Conservation (phyloP, 2,888 invertebrate species). For the Lepidocyrtoides sp. region DNA sequence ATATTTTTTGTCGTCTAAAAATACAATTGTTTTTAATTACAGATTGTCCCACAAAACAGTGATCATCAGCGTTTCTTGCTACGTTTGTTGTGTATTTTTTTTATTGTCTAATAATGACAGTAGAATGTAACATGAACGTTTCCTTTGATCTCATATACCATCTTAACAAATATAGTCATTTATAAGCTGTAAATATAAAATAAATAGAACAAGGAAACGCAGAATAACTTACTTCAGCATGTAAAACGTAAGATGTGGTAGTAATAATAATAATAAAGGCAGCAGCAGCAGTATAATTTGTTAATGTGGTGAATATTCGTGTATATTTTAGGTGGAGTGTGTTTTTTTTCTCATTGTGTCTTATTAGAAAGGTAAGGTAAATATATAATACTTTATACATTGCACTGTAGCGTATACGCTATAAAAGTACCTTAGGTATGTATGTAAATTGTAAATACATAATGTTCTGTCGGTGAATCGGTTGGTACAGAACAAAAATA, state of each 20-base stretch:
- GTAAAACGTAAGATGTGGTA: neutral
- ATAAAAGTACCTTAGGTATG: too few species aligned
- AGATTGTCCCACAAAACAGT: neutral
- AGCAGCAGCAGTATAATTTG: neutral
- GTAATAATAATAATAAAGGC: neutral
- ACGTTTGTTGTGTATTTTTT: neutral
- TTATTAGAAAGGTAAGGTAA: too few species aligned
- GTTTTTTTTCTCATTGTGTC: neutral
- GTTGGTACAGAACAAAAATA: neutral
- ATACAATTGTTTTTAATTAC: slow-evolving; percentile 59
- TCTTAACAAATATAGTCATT: neutral
- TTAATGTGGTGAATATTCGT: neutral
- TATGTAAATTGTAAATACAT: too few species aligned
- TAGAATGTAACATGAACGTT: neutral
- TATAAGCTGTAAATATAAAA: neutral
- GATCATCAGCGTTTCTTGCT: neutral
- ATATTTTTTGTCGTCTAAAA: neutral
- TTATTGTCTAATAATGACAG: neutral
- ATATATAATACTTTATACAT: too few species aligned
- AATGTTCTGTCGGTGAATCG: neutral
- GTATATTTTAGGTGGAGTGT: slow-evolving; percentile 24
- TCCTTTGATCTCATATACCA: neutral
- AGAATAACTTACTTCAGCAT: neutral
- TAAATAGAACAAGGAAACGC: slow-evolving; percentile 5
- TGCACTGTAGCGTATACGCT: too few species aligned